A percentile compares a stretch with the other conserved stretches of the same genome.
Conservation (phyloP, 2,113 vertebrate genomes). For the Thunnus thynnus region DNA sequence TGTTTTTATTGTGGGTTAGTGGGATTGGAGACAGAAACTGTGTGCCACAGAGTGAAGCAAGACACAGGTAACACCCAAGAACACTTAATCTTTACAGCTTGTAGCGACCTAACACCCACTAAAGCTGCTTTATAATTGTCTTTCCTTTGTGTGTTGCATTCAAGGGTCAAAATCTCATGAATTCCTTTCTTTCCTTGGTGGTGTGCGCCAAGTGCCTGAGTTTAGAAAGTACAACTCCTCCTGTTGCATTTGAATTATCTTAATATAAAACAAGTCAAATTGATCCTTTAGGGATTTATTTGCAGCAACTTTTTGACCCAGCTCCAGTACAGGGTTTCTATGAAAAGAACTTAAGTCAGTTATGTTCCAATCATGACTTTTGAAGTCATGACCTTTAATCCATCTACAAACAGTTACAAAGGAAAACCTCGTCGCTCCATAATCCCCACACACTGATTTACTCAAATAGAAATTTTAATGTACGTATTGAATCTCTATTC, state of each 20-base stretch:
- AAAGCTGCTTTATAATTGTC: slow-evolving; percentile 16
- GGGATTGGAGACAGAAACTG: slow-evolving; percentile 28
- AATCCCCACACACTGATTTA: slow-evolving; percentile 17
- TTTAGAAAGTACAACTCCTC: neutral
- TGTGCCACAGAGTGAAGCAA: slow-evolving; percentile 22
- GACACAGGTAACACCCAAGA: neutral
- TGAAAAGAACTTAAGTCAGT: slow-evolving; percentile 22
- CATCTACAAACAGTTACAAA: slow-evolving; percentile 48
- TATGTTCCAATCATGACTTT: slow-evolving; percentile 30
- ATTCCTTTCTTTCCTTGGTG: neutral
- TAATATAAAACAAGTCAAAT: neutral
- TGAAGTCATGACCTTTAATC: slow-evolving; percentile 40
- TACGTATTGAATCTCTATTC: slow-evolving; percentile 19
- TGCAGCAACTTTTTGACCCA: neutral
- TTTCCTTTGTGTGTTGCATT: slow-evolving; percentile 11
- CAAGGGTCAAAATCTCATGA: neutral
- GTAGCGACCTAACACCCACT: neutral
- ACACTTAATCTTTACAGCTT: neutral
- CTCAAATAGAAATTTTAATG: slow-evolving; percentile 45
- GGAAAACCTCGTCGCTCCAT: slow-evolving; percentile 16
- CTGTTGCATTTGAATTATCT: too few species aligned
- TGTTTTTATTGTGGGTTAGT: slow-evolving; percentile 51
- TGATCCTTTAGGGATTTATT: slow-evolving; percentile 6
- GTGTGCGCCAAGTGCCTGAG: neutral
- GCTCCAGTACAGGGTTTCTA: neutral